Conservation (phyloP, 2,113 vertebrate species). For the Setophaga kirtlandii region DNA sequence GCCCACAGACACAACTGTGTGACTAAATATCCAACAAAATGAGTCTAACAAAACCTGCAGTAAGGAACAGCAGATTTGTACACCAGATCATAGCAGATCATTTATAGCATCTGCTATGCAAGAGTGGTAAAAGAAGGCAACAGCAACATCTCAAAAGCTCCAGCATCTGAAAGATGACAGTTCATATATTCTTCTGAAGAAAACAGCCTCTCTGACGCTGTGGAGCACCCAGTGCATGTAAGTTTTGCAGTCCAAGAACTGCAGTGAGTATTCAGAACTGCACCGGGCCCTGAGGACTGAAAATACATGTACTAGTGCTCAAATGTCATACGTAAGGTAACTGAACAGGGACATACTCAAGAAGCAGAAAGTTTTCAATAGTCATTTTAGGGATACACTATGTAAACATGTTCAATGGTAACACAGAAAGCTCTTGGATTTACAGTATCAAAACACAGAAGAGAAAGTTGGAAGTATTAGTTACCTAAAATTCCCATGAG, state of each 20-base stretch:
- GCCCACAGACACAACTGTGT: background rate
- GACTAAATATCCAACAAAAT: background rate
- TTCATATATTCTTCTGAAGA: background rate
- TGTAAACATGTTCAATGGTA: background rate
- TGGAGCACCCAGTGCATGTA: background rate
- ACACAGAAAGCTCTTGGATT: background rate
- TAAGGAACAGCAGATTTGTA: background rate
- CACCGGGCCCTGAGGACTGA: background rate
- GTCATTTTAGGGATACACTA: background rate
- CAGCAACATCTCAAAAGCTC: background rate
- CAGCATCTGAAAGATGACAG: background rate
- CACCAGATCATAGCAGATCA: background rate
- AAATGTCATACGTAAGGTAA: background rate
- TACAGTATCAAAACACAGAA: background rate
- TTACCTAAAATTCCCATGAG: conserved; percentile 98
- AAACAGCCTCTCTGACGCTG: background rate
- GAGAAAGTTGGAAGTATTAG: background rate
- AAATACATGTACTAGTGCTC: background rate
- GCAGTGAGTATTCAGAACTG: background rate
- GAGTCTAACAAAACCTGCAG: background rate
- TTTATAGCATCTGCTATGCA: background rate
- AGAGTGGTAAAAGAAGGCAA: background rate
- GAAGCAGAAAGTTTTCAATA: background rate
- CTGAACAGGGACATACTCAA: background rate
- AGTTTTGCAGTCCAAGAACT: background rate